Evolutionary conservation across 2,888 invertebrate species (phyloP).

Genomic region (Acleris holmiana): DNA sequence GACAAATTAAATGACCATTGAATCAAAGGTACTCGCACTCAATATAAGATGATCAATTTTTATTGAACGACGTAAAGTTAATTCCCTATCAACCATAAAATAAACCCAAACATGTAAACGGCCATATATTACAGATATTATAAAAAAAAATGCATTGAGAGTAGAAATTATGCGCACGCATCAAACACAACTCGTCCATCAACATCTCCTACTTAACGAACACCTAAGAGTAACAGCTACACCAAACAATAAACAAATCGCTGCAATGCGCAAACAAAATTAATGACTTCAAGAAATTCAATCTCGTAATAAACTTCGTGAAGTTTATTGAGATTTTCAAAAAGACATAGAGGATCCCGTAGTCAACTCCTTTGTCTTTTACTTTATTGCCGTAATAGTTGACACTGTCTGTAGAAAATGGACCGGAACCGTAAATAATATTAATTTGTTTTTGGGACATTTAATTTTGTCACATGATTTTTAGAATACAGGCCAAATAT

Average conservation of each 20-base stretch:
- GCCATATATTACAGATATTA: no score
- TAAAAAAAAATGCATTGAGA: no score
- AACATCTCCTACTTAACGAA: no score
- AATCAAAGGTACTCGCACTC: no score
- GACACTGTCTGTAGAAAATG: conserved; percentile 2
- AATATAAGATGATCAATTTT: no score
- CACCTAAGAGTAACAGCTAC: neutral
- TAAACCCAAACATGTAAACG: no score
- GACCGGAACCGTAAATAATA: conserved; percentile 20
- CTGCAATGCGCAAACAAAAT: conserved; percentile 20
- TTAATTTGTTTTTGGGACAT: conserved; percentile 5
- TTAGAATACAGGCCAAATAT: neutral
- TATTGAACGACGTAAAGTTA: no score
- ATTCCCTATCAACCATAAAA: no score
- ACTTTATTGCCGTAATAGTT: conserved; percentile 15
- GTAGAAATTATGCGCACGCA: no score
- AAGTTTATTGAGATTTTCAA: conserved; percentile 27
- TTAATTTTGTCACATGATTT: conserved; percentile 12
- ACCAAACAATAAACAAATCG: conserved; percentile 1
- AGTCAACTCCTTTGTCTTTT: conserved; percentile 19
- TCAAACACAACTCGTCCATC: no score
- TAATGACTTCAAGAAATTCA: conserved; percentile 14
- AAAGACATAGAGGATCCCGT: no score
- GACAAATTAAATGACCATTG: no score
- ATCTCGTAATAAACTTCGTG: conserved; percentile 21